Evolutionary conservation across 2,888 invertebrate genomes (phyloP), one percentile per base, ranked within the genome.

Genomic region (Himalopsyche kuldschensis): DNA sequence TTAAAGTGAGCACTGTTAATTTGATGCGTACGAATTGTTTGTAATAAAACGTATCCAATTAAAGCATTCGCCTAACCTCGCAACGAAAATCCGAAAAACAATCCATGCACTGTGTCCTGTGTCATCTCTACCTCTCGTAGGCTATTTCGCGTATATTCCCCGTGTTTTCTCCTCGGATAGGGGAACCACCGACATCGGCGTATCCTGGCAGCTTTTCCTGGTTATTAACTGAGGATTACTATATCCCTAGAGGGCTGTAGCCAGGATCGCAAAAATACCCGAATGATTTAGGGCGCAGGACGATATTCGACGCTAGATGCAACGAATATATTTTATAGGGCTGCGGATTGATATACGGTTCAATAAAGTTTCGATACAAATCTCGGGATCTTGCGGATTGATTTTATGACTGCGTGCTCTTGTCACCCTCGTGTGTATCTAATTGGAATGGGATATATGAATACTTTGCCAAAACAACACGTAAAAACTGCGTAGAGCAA

Each of bases 191-290:
- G 55, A 55, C 55, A 55, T 76, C 84, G 20, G 63, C 15, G 76
- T 82, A 82, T 82, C 82, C 82, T 35, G 48, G 63, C 79, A 82
- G 84, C 82, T 84, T 85, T 85, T 84, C 84, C 82, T 85, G 81
- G 85, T 85, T 85, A 85, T 85, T 85, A 85, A 85, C 85, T 84
- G 84, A 85, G 85, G 85, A 84, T 85, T 85, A 85, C 84, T 81
- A 31, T 75, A 79, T 78, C 85, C 84, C 84, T 24, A 27, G 84
- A 78, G 85, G 80, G 80, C 80, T 47, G 79, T 35, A 75, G 69
- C 80, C 83, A 77, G 78, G 76, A 69, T 47, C 69, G 84, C 81
- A 78, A 78, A 78, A 79, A 48, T 55, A n/a, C 55, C 79, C 78
- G 80, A 80, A 83, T 83, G 85, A 85, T 85, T 85, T 83, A 85